These are phyloP conservation scores for Nesogale talazaci DNA, from an alignment of 2,113 vertebrate genomes.

Conservation along the genomic window DNA sequence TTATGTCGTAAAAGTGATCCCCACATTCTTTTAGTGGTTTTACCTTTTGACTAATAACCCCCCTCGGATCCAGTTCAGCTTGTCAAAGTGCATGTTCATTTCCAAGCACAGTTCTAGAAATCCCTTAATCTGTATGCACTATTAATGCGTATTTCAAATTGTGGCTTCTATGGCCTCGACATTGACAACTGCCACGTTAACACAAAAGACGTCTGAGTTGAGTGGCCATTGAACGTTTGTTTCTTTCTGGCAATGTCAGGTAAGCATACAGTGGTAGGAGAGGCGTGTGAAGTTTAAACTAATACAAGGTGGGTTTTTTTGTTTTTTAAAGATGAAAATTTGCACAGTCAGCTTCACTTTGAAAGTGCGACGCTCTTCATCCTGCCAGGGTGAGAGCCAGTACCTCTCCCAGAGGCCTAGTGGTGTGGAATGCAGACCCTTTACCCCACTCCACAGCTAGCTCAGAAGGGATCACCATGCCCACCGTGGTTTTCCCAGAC, in stretches of 20 bases:
- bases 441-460: not conserved
- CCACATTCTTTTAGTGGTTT: not conserved
- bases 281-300: not conserved
- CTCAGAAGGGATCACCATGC: not conserved
- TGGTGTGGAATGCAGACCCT: not conserved
- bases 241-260: not conserved
- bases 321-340: not conserved
- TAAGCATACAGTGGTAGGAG: not conserved
- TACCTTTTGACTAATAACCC: not conserved
- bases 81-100: not conserved
- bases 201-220: not conserved
- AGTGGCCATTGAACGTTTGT: not conserved
- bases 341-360: conserved; percentile 17
- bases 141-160: not conserved
- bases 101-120: conserved; percentile 50
- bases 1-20: not conserved
- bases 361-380: not conserved
- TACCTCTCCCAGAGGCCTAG: not conserved
- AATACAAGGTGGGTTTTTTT: not conserved
- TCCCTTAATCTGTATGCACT: conserved; percentile 23
- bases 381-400: not conserved
- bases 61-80: not conserved
- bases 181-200: conserved; percentile 17
- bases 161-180: not conserved
- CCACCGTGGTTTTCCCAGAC: not conserved